Evolutionary conservation across 2,797 vertebrate species (phyloP).

Genomic region (Danio tinwini): DNA sequence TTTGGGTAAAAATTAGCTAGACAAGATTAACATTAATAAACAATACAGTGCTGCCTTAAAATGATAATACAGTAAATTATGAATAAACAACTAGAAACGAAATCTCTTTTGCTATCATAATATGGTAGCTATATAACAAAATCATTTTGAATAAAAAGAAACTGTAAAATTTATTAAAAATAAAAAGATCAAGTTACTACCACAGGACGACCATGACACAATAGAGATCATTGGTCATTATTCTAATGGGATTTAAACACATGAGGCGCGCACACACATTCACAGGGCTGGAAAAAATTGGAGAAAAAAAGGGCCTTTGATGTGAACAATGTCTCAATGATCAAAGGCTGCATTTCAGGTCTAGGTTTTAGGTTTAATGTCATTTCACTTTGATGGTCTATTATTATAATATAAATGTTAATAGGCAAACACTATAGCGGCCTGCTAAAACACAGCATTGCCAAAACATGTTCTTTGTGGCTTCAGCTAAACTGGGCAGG

Average conservation of each 20-base stretch:
- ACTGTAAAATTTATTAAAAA: not conserved
- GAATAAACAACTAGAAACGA: constrained; percentile 1
- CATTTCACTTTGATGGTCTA: constrained; percentile 28
- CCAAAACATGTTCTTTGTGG: not conserved
- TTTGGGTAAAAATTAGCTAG: too few relatives aligned
- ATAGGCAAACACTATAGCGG: constrained; percentile 2
- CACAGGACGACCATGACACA: not conserved
- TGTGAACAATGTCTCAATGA: too few relatives aligned
- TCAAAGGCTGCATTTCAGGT: not conserved
- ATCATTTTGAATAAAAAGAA: not conserved
- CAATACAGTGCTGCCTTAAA: not conserved
- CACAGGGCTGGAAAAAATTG: not conserved
- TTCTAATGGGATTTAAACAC: constrained; percentile 8
- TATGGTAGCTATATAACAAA: not conserved
- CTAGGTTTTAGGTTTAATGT: not conserved
- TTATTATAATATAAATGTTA: constrained; percentile 1
- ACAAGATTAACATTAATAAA: not conserved
- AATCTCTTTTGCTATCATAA: not conserved
- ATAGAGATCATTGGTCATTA: constrained; percentile 12
- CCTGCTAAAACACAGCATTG: not conserved
- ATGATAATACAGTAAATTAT: not conserved
- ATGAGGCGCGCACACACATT: not conserved
- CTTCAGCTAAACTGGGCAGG: not conserved
- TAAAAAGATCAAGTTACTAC: not conserved
- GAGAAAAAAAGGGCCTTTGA: constrained; percentile 19